A percentile compares a stretch with the other conserved stretches of the same genome.
phyloP scores from a whole-genome alignment of 2,113 vertebrate species.

The Odocoileus hemionus region DNA sequence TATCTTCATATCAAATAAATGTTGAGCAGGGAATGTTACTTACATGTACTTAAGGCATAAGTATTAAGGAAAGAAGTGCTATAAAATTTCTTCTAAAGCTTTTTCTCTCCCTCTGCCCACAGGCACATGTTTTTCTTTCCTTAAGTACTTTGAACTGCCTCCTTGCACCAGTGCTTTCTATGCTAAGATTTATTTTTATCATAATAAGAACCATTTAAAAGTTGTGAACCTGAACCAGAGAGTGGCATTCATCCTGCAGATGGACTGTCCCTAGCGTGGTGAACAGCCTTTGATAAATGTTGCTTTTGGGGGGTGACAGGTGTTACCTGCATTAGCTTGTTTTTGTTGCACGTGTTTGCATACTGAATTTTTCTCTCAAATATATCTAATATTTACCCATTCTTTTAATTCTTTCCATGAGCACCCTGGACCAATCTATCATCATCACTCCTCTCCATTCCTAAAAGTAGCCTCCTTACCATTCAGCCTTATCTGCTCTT shows the following conservation, averaged over 20 bases:
- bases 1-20: not conserved
- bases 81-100: not conserved
- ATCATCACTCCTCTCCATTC: not conserved
- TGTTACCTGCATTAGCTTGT: not conserved
- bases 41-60: not conserved
- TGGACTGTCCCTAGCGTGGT: not conserved
- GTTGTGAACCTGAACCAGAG: not conserved
- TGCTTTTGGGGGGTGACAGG: fast-evolving
- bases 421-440: not conserved
- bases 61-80: not conserved
- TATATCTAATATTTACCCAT: not conserved
- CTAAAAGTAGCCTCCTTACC: not conserved
- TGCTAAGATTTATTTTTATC: not conserved
- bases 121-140: not conserved
- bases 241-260: not conserved
- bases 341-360: not conserved
- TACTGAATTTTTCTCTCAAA: not conserved
- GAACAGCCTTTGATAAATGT: not conserved
- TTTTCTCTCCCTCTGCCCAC: not conserved
- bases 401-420: not conserved
- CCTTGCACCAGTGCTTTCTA: not conserved
- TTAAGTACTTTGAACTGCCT: not conserved
- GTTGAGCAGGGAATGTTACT: not conserved
- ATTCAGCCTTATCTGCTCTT: not conserved
- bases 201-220: not conserved